These are phyloP conservation scores for Chrosomus eos DNA, from an alignment of 2,797 vertebrate genomes.

Conservation along the genomic window DNA sequence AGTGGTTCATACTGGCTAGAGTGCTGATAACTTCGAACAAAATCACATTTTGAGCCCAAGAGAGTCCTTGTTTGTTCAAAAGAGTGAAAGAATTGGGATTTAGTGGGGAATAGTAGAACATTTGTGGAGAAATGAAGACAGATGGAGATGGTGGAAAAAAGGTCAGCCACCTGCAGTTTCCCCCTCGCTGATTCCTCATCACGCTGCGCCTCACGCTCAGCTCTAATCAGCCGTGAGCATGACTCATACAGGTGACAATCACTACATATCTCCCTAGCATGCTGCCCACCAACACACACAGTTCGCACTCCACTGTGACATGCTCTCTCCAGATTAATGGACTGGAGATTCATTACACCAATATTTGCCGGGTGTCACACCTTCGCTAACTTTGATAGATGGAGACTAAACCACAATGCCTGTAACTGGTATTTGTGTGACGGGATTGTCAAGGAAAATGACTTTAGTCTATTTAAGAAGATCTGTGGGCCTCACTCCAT, in stretches of 20 bases:
- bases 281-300: slow-evolving; percentile 19
- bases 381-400: slow-evolving; percentile 45
- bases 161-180: slow-evolving; percentile 57
- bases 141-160: slow-evolving; percentile 54
- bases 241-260: slow-evolving; percentile 58
- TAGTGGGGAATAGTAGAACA: slow-evolving; percentile 36
- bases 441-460: slow-evolving; percentile 24
- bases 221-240: slow-evolving; percentile 46
- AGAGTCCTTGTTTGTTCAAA: slow-evolving; percentile 48
- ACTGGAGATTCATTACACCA: slow-evolving; percentile 49
- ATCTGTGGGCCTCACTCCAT: no score
- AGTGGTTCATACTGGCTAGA: neutral
- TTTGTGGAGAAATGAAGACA: slow-evolving; percentile 57
- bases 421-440: slow-evolving; percentile 21
- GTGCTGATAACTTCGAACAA: neutral
- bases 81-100: slow-evolving; percentile 47
- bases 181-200: slow-evolving; percentile 53
- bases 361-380: slow-evolving; percentile 45
- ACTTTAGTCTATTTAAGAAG: slow-evolving; percentile 16
- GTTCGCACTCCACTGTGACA: slow-evolving; percentile 16
- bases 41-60: slow-evolving; percentile 1
- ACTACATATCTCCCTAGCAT: slow-evolving; percentile 27
- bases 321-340: slow-evolving; percentile 51
- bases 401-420: slow-evolving; percentile 27
- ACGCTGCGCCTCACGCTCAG: slow-evolving; percentile 31